These are phyloP conservation scores for Pristionchus entomophagus DNA, from an alignment of 2,888 invertebrate genomes.

Conservation along the genomic window DNA sequence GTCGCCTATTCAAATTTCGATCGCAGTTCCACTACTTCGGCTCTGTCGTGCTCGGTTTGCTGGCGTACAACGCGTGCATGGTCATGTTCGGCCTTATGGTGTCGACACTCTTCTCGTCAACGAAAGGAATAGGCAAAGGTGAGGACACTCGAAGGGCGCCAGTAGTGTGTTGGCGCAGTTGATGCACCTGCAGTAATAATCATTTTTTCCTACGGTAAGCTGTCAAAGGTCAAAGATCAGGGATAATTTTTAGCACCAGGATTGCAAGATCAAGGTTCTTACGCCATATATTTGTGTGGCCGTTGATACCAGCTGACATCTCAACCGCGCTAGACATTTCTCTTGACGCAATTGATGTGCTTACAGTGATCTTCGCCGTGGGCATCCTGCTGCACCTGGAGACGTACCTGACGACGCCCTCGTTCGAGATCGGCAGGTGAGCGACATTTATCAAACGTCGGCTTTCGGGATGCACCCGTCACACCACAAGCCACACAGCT, in stretches of 20 bases:
- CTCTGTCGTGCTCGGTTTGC: slow-evolving; percentile 4
- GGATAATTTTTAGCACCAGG: too few species aligned
- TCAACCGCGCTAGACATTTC: neutral
- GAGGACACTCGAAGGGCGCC: neutral
- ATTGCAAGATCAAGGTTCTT: too few species aligned
- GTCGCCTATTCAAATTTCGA: neutral
- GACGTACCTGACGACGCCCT: slow-evolving; percentile 26
- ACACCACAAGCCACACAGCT: neutral
- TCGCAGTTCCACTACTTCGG: slow-evolving; percentile 10
- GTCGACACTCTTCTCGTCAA: slow-evolving; percentile 11
- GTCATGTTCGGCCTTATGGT: slow-evolving; percentile 38
- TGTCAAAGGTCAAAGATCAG: too few species aligned
- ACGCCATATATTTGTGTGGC: too few species aligned
- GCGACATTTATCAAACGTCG: neutral
- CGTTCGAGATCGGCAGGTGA: slow-evolving; percentile 27
- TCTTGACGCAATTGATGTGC: neutral
- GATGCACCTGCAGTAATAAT: neutral
- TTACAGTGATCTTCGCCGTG: slow-evolving; percentile 23
- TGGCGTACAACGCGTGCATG: slow-evolving; percentile 36
- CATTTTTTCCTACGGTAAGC: too few species aligned
- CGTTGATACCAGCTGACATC: neutral
- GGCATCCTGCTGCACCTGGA: slow-evolving; percentile 24
- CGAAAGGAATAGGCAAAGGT: neutral
- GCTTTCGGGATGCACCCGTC: neutral
- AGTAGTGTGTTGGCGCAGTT: neutral